These are phyloP conservation scores for Parthenolecanium corni DNA, from an alignment of 2,888 invertebrate species.

Conservation along the genomic window DNA sequence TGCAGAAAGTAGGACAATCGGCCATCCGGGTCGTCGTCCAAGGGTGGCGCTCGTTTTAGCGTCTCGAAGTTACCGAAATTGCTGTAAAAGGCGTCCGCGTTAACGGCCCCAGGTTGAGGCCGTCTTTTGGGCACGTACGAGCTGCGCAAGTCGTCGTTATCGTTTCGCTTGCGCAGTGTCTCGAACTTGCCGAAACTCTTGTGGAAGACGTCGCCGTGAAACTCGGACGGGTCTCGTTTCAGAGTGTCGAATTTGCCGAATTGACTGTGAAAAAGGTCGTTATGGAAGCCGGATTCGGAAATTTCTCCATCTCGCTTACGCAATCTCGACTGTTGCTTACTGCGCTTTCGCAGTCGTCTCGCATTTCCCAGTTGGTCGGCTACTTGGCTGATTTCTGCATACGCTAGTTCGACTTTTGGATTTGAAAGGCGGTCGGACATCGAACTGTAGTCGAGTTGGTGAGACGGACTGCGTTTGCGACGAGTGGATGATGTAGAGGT, in stretches of 20 bases:
- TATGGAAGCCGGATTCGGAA: slow-evolving; percentile 37
- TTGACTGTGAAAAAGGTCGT: slow-evolving; percentile 37
- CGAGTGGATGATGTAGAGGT: not conserved
- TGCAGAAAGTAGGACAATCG: not conserved
- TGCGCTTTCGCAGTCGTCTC: slow-evolving; percentile 34
- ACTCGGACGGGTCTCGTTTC: slow-evolving; percentile 35
- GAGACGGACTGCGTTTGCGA: not conserved
- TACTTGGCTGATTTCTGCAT: too few species aligned
- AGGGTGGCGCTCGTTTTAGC: slow-evolving; percentile 32
- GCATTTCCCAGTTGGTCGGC: too few species aligned
- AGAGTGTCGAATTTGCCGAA: slow-evolving; percentile 37
- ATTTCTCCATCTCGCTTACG: slow-evolving; percentile 35
- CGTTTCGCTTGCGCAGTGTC: slow-evolving; percentile 36
- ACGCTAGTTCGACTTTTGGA: too few species aligned
- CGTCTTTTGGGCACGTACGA: slow-evolving; percentile 35
- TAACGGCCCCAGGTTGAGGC: slow-evolving; percentile 36
- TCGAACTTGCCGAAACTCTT: slow-evolving; percentile 37
- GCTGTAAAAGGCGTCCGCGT: slow-evolving; percentile 37
- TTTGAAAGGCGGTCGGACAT: too few species aligned
- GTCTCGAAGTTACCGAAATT: slow-evolving; percentile 37
- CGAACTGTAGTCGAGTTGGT: too few species aligned
- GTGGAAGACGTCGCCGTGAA: slow-evolving; percentile 37
- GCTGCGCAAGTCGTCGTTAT: slow-evolving; percentile 36
- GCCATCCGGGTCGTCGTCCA: not conserved
- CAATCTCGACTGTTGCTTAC: too few species aligned